Evolutionary conservation across 1,140 invertebrate species (phyloP), one percentile per base, ranked within the genome.

Genomic region (Bombyx mandarina): DNA sequence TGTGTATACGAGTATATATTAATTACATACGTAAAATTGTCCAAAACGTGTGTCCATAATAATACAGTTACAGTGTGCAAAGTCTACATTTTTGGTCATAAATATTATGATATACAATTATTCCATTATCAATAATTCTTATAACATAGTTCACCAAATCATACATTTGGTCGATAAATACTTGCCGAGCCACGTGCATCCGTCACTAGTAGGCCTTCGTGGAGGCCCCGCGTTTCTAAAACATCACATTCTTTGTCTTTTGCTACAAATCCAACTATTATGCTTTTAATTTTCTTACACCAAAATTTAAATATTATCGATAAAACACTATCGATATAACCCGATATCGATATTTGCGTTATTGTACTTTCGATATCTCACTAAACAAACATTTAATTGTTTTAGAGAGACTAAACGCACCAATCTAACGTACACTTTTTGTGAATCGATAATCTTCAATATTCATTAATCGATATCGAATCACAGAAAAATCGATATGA

Each of bases 31-130:
- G 56, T 73, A 79, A 79, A 79, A 61, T 70, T 75, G 66, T 71
- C 67, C 71, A 77, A 81, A 81, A 69, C 75, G 66, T n/a, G 46
- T 76, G 73, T 71, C 76, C 68, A 73, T 73, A 71, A 77, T 73
- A 69, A 75, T 69, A 73, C 65, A 65, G 43, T n/a, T 12, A 50
- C 26, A 50, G 8, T 69, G 78, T 82, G 79, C 78, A 82, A 80
- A 82, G 81, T 82, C 82, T 82, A 85, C 69, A 77, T 46, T 71
- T 82, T 85, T 85, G 78, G 79, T 82, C 78, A 85, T 79, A 82
- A 79, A 82, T 80, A 80, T 78, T 80, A 71, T 77, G 75, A 82
- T 82, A 80, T 82, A 85, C 79, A 85, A 80, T 18, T 18, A 80
- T 71, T 69, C 66, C 79, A 72, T 72, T 65, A 73, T 73, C 73